phyloP scores from a whole-genome alignment of 2,888 invertebrate species.

The Drosophila pseudotalamancana region DNA sequence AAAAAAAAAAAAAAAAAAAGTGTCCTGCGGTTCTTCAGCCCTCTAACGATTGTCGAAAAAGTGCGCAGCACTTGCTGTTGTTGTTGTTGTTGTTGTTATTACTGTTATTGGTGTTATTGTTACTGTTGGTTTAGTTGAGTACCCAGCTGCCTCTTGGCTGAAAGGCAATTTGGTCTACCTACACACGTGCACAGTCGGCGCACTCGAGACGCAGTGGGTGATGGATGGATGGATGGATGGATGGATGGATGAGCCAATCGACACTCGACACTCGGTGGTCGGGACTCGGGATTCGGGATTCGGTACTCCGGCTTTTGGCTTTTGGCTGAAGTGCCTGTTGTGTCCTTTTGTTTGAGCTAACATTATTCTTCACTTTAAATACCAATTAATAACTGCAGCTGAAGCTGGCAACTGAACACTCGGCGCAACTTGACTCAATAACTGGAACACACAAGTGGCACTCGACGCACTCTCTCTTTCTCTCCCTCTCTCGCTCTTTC shows the following conservation, averaged over 20 bases:
- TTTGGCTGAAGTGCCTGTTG: slow-evolving; percentile 65
- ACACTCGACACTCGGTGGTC: neutral
- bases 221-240: slow-evolving; percentile 79
- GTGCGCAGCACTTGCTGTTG: slow-evolving; percentile 56
- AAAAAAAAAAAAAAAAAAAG: slow-evolving; percentile 38
- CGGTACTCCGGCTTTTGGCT: too few relatives aligned
- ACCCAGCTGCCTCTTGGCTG: slow-evolving; percentile 52
- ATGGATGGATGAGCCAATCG: slow-evolving; percentile 69
- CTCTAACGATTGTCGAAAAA: slow-evolving; percentile 56
- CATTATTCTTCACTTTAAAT: slow-evolving; percentile 80
- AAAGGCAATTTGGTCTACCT: slow-evolving; percentile 46
- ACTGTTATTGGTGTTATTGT: slow-evolving; percentile 25
- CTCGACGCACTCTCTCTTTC: neutral
- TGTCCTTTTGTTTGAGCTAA: slow-evolving; percentile 75
- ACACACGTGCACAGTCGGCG: slow-evolving; percentile 40
- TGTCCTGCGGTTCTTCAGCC: slow-evolving; percentile 77
- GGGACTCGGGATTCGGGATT: neutral
- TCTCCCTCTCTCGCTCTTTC: neutral
- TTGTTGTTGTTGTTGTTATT: slow-evolving; percentile 24
- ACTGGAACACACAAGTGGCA: slow-evolving; percentile 79
- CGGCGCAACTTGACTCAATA: slow-evolving; percentile 22
- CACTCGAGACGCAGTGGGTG: slow-evolving; percentile 78
- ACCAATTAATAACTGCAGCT: slow-evolving; percentile 80
- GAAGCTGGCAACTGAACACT: slow-evolving; percentile 52
- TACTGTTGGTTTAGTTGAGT: slow-evolving; percentile 17